These are phyloP conservation scores for Thymelicus lineola DNA, from an alignment of 2,888 invertebrate species.

Conservation along the genomic window DNA sequence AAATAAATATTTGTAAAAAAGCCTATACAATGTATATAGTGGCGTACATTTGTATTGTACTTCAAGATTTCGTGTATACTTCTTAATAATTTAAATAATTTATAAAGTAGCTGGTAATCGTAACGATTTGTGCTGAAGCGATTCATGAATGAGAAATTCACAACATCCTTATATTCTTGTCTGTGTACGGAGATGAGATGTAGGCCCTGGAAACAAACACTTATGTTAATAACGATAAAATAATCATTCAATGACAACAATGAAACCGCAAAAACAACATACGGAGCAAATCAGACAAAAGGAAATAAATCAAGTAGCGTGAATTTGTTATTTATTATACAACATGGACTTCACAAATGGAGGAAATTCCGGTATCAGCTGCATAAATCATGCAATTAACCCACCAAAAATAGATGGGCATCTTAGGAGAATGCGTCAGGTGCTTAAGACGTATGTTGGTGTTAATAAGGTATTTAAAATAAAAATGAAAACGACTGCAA, in stretches of 20 bases:
- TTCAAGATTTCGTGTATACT: constrained; percentile 55
- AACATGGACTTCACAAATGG: neutral
- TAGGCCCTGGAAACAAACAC: constrained; percentile 84
- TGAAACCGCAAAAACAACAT: constrained; percentile 12
- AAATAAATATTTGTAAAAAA: constrained; percentile 75
- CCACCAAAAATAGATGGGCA: neutral
- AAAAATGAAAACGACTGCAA: neutral
- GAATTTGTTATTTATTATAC: neutral
- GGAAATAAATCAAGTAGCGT: constrained; percentile 2
- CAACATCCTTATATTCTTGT: constrained; percentile 87
- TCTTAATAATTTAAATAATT: constrained; percentile 56
- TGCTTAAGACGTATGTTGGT: neutral
- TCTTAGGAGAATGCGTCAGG: neutral
- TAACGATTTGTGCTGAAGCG: constrained; percentile 63
- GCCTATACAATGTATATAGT: constrained; percentile 68
- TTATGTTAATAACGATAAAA: neutral
- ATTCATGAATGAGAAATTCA: constrained; percentile 60
- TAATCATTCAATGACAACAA: neutral
- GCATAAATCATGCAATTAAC: neutral
- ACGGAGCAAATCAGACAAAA: constrained; percentile 14
- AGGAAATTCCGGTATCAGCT: neutral
- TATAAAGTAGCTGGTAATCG: constrained; percentile 48
- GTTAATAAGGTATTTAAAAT: neutral
- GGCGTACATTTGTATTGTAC: constrained; percentile 71
- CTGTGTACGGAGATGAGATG: constrained; percentile 87